Evolutionary conservation across 1,140 invertebrate genomes (phyloP), one percentile per base, ranked within the genome.

Genomic region (Hirudo medicinalis): DNA sequence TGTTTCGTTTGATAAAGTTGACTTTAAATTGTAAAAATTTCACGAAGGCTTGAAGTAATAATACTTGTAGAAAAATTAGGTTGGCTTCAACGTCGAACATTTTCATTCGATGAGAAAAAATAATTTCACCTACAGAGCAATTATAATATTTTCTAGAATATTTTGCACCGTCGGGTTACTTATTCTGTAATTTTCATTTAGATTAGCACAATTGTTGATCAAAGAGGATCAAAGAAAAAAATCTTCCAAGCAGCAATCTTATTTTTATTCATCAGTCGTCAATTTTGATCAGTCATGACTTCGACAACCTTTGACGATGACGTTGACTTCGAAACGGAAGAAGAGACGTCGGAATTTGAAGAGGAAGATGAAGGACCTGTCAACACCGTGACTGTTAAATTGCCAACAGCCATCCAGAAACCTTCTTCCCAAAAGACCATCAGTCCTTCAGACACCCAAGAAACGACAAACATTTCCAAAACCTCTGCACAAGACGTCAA

Each of bases 281-380:
- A 49, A 49, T 2, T 63, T 22, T 63, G 29, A 63, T 25, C 8
- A 20, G 29, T 63, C 22, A 63, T 22, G 22, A 27, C 55, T 60
- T 27, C 55, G 27, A 63, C 22, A 63, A 63, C 29, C 29, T 22
- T 25, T 25, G 57, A 63, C 57, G 57, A 63, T 63, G 57, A 63
- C 29, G 57, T 63, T 32, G 57, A 63, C 29, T 63, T 63, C 57
- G 57, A 63, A 32, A 63, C 57, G 57, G 57, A 63, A 25, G 57
- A 63, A 63, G 57, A 63, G 57, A 32, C 22, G 11, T 63, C 22
- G 22, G 57, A 63, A 63, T 63, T 25, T 15, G 57, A 63, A 15
- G 57, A 63, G 2, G 57, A 63, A 19, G 57, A 63, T 4, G 57
- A 63, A 63, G 57, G 1, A 25, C 8, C 11, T 63, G 57, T 63